These are phyloP conservation scores for Cybosia mesomella DNA, from an alignment of 2,888 invertebrate species.

Conservation along the genomic window DNA sequence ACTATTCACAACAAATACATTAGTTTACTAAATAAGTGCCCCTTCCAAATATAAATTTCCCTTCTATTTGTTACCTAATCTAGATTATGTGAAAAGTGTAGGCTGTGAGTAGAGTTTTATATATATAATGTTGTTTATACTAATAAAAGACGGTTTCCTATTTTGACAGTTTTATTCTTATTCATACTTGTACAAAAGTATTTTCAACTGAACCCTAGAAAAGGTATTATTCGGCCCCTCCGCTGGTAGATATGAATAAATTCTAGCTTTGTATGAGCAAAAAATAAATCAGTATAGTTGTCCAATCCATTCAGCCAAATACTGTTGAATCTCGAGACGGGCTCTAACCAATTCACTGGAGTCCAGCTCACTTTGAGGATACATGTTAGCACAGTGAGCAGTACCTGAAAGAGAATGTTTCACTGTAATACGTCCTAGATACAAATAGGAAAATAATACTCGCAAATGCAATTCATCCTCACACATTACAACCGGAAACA, in stretches of 20 bases:
- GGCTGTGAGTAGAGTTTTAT: too few species aligned
- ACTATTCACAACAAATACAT: not conserved
- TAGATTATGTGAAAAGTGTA: too few species aligned
- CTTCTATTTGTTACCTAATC: too few species aligned
- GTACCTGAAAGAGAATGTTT: conserved; percentile 88
- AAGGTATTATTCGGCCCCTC: not conserved
- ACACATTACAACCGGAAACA: too few species aligned
- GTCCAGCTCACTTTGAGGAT: conserved; percentile 91
- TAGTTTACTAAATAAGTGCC: not conserved
- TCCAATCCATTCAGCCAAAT: conserved; percentile 87
- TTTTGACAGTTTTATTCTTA: not conserved
- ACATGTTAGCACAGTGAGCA: conserved; percentile 98
- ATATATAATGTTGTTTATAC: not conserved
- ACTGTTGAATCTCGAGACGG: conserved; percentile 87
- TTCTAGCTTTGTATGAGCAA: not conserved
- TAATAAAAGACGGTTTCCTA: not conserved
- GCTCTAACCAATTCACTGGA: conserved; percentile 89
- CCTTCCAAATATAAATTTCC: too few species aligned
- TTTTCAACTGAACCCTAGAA: not conserved
- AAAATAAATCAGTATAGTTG: conserved; percentile 7
- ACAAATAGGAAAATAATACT: not conserved
- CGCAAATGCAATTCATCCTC: too few species aligned
- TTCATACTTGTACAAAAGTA: not conserved
- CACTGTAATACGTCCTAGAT: not conserved
- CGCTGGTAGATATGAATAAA: not conserved